phyloP scores from a whole-genome alignment of 2,888 invertebrate genomes.

The Caenorhabditis japonica region DNA sequence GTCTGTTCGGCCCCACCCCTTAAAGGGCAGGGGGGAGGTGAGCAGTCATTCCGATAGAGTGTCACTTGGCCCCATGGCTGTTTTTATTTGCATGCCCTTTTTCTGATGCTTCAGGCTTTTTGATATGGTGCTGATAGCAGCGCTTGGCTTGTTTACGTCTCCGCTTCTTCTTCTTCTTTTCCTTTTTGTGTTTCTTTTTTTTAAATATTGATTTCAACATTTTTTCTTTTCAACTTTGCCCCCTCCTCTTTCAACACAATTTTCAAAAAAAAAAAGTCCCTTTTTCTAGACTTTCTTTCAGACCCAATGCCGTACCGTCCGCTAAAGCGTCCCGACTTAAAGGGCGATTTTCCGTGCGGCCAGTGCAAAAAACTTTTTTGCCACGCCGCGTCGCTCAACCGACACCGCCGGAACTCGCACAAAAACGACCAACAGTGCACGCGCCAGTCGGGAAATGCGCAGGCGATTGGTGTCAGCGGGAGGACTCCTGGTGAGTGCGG shows the following conservation, averaged over 20 bases:
- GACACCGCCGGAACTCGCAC: slow-evolving; percentile 68
- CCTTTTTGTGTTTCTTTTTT: too few species aligned
- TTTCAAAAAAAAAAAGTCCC: too few species aligned
- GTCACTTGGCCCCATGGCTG: too few species aligned
- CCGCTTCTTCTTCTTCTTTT: neutral
- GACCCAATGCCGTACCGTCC: slow-evolving; percentile 66
- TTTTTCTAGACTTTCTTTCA: neutral
- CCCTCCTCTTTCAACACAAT: too few species aligned
- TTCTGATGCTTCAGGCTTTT: neutral
- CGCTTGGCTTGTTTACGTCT: neutral
- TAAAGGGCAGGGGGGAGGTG: too few species aligned
- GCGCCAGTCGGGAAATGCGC: slow-evolving; percentile 52
- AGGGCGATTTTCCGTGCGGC: slow-evolving; percentile 67
- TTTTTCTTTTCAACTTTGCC: slow-evolving; percentile 1
- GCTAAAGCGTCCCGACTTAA: slow-evolving; percentile 65
- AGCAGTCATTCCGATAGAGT: too few species aligned
- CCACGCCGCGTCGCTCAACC: slow-evolving; percentile 65
- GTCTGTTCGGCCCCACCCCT: too few species aligned
- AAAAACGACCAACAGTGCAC: slow-evolving; percentile 64
- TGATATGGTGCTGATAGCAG: too few species aligned
- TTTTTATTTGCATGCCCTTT: neutral
- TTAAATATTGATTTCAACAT: too few species aligned
- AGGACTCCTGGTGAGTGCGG: slow-evolving; percentile 42
- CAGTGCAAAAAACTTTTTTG: slow-evolving; percentile 68
- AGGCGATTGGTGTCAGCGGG: slow-evolving; percentile 58